Base-by-base conservation (phyloP, 2,888 invertebrate species). In the Ganaspis brasiliensis region DNA sequence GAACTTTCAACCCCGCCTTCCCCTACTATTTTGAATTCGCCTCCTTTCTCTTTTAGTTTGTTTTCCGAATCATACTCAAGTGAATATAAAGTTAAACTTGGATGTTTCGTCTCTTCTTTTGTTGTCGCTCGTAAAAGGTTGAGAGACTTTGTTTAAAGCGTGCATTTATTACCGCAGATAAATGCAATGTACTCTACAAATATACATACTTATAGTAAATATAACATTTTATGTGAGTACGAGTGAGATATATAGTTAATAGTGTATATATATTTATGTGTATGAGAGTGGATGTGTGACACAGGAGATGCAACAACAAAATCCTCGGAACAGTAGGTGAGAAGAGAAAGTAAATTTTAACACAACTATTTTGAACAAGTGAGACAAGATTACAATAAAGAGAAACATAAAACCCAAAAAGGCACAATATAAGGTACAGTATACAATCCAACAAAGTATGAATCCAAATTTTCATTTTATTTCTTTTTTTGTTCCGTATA, bases 81-180 rank as follows among this genome's bases (percentile, higher is more conserved):
- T 78, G 71, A 78, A 63, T 52, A 76, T 26, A 40, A 37, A 52
- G 61, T 9, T 72, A 61, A n/a, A n/a, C 16, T 21, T 52, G 56
- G 16, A 0, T 16, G 79, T 79, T 80, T 74, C 73, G 76, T 49
- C 67, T 12, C 19, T 24, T 45, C 40, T 76, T 82, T 84, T 81
- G 84, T 82, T 73, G 80, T 72, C 74, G 79, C 79, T 81, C 84
- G 83, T 82, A 84, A 83, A 82, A 77, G 71, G 73, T 72, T 61
- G 55, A 72, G 74, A 78, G 80, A 80, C 82, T 84, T 85, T 88
- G 86, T 87, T 86, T 82, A 81, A 84, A 82, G 79, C 77, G 80
- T 81, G 82, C 85, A 86, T 88, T 89, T 87, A 87, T 88, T 87
- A 87, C 84, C 84, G 85, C 78, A 83, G 86, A 87, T 87, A 87